Percentiles rank a stretch among this genome's conserved stretches.
These are phyloP conservation scores for Nothura maculosa DNA, from an alignment of 2,797 vertebrate genomes.

Conservation along the genomic window DNA sequence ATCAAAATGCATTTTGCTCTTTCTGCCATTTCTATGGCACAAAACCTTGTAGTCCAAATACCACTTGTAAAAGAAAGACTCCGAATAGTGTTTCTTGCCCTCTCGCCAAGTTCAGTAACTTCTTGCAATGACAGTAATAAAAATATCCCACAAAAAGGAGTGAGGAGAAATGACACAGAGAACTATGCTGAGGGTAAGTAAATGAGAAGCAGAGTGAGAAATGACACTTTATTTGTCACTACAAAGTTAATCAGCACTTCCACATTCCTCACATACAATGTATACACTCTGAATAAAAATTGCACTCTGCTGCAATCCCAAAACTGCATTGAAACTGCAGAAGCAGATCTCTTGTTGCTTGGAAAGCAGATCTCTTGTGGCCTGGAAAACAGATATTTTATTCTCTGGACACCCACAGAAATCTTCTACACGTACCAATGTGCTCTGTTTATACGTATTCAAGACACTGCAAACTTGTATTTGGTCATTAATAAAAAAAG, in stretches of 20 bases:
- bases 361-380: not conserved
- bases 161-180: not conserved
- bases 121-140: not conserved
- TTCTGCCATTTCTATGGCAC: not conserved
- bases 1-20: not conserved
- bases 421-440: not conserved
- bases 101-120: not conserved
- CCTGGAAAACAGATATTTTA: not conserved
- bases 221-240: not conserved
- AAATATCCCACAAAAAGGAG: not conserved
- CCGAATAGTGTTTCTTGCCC: not conserved
- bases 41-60: constrained; percentile 14
- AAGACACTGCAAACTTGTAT: not conserved
- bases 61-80: not conserved
- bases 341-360: not conserved
- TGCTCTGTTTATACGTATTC: not conserved
- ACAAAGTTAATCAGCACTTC: not conserved
- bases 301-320: not conserved
- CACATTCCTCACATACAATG: not conserved
- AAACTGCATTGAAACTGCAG: not conserved
- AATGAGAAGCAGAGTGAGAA: not conserved
- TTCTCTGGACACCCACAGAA: not conserved
- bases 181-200: not conserved
- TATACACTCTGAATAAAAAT: not conserved
- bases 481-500: constrained; percentile 3